Evolutionary conservation across 2,797 vertebrate species (phyloP).

Genomic region (Sebastes variabilis): DNA sequence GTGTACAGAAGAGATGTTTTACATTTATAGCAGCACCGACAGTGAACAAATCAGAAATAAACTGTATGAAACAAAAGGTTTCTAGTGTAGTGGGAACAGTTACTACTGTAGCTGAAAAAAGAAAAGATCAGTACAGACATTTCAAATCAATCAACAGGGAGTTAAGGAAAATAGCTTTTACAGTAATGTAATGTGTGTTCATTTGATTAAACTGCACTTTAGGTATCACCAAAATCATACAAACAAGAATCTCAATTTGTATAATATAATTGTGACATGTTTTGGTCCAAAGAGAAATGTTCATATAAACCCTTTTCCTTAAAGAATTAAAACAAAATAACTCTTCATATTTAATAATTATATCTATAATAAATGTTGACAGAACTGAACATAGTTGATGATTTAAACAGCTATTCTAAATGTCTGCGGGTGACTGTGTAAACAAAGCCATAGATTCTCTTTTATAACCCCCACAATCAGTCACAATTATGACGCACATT

Average conservation of each 20-base stretch:
- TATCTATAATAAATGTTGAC: not conserved
- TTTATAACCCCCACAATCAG: not conserved
- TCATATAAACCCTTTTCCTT: not conserved
- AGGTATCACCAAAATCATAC: not conserved
- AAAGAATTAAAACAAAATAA: not conserved
- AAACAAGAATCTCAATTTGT: not conserved
- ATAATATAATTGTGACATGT: not conserved
- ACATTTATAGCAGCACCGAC: constrained; percentile 1
- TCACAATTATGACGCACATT: not conserved
- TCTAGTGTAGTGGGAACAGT: not conserved
- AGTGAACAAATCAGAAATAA: constrained; percentile 6
- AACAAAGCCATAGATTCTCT: not conserved
- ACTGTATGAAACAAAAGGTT: constrained; percentile 1
- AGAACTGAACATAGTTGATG: not conserved
- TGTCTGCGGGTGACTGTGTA: not conserved
- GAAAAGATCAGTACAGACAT: not conserved
- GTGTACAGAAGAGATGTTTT: constrained; percentile 5
- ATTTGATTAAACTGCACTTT: not conserved
- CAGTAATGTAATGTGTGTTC: not conserved
- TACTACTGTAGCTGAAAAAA: not conserved
- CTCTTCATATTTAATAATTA: not conserved
- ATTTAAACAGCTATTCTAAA: not conserved
- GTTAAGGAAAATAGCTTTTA: not conserved
- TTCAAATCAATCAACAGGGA: not conserved
- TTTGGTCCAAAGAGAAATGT: not conserved